Base-by-base conservation (phyloP, 2,888 invertebrate genomes). In the Octonoba sinensis region DNA sequence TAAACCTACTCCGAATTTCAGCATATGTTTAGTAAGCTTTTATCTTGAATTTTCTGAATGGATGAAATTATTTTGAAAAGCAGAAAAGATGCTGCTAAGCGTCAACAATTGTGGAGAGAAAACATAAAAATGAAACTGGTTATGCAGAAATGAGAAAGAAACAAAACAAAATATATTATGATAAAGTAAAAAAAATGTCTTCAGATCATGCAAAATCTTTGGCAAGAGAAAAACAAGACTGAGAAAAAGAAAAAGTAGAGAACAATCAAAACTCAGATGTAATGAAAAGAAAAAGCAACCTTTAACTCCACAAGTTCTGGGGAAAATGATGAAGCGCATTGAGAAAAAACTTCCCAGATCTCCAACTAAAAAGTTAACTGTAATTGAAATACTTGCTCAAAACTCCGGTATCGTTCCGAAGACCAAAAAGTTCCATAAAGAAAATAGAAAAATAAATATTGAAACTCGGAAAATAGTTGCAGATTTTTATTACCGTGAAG, bases 341-440 rank as follows among this genome's bases (percentile, higher is more conserved):
- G 6, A 54, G 16, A 54, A 15, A 54, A 54, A 54, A 54, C 54
- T 54, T 54, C 54, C 54, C 54, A 54, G 54, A 54, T 54, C 54
- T 54, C 54, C 54, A 54, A 54, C 6, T 54, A n/a, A 54, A 54
- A 54, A 54, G 54, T 54, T 54, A 54, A 54, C 54, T 54, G 54
- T 54, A 54, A 54, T 54, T 54, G 54, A 54, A 54, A 16, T 54
- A 15, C 54, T 54, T 54, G 54, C 54, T 54, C 11, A 54, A 16
- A 54, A 54, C 54, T 54, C 54, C 18, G 54, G 54, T 15, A 54
- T 54, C 6, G 54, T 15, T 54, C 54, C 6, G 16, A 54, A 54
- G 54, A 54, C 18, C 54, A 54, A 54, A 18, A 54, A 54, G 18
- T 54, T 18, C 18, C 54, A 54, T 54, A 54, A 6, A 54, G 54